Evolutionary conservation across 2,888 invertebrate species (phyloP).

Genomic region (Parnassius smintheus): DNA sequence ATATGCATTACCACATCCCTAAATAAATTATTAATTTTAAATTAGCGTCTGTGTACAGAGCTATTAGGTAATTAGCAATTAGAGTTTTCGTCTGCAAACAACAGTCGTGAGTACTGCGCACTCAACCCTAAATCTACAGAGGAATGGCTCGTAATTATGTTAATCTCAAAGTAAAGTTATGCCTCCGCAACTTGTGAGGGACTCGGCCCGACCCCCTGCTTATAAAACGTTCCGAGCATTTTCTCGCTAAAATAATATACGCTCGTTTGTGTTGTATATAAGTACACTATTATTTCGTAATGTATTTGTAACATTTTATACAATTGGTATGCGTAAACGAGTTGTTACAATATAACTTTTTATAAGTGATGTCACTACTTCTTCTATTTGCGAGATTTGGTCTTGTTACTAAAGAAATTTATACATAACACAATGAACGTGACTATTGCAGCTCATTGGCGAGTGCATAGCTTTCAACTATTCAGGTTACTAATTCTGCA

Average conservation of each 20-base stretch:
- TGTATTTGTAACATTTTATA: slow-evolving; percentile 21
- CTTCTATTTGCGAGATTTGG: no score
- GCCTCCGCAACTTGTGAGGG: slow-evolving; percentile 65
- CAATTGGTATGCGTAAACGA: slow-evolving; percentile 16
- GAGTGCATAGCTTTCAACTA: no score
- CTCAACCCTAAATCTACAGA: slow-evolving; percentile 51
- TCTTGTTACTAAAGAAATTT: no score
- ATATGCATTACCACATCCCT: background rate
- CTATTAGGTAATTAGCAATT: slow-evolving; percentile 47
- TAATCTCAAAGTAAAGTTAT: slow-evolving; percentile 77
- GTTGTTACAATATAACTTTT: background rate
- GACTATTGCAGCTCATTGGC: no score
- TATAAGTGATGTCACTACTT: no score
- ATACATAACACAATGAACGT: no score
- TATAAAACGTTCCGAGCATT: slow-evolving; percentile 54
- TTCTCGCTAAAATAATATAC: slow-evolving; percentile 45
- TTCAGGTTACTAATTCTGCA: no score
- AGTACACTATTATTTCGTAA: slow-evolving; percentile 5
- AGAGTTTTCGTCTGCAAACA: slow-evolving; percentile 38
- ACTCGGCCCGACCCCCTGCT: slow-evolving; percentile 49
- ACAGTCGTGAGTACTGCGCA: slow-evolving; percentile 49
- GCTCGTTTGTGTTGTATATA: slow-evolving; percentile 1
- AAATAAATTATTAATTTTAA: slow-evolving; percentile 27
- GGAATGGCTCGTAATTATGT: slow-evolving; percentile 70
- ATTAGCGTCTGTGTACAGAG: slow-evolving; percentile 55